Evolutionary conservation across 2,797 vertebrate genomes (phyloP).

Genomic region (Spinus pinus): DNA sequence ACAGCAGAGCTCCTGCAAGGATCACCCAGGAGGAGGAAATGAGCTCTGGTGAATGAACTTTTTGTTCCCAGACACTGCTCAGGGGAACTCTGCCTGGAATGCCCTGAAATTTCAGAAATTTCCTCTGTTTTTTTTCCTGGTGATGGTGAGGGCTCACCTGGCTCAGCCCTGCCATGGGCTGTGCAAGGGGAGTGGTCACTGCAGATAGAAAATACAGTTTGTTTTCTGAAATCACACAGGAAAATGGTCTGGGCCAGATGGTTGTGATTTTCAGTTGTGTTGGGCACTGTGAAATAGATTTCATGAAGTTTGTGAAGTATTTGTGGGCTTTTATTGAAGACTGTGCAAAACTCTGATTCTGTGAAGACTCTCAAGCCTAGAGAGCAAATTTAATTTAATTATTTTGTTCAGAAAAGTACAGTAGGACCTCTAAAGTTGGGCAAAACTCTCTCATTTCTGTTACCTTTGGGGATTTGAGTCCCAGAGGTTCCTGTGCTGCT

Average conservation of each 20-base stretch:
- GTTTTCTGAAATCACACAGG: neutral
- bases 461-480: neutral
- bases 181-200: neutral
- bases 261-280: neutral
- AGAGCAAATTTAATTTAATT: neutral
- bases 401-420: neutral
- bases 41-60: neutral
- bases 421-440: neutral
- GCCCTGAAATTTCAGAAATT: neutral
- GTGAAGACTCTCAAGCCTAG: neutral
- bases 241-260: neutral
- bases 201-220: neutral
- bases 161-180: neutral
- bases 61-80: neutral
- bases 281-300: neutral
- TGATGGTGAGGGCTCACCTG: neutral
- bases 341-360: accelerated
- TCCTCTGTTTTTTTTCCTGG: neutral
- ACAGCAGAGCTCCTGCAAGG: neutral
- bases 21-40: conserved; percentile 8
- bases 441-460: neutral
- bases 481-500: neutral
- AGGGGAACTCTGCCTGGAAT: neutral
- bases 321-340: neutral
- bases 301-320: neutral